Evolutionary conservation across 2,113 vertebrate genomes (phyloP).

Genomic region (Chionomys nivalis): DNA sequence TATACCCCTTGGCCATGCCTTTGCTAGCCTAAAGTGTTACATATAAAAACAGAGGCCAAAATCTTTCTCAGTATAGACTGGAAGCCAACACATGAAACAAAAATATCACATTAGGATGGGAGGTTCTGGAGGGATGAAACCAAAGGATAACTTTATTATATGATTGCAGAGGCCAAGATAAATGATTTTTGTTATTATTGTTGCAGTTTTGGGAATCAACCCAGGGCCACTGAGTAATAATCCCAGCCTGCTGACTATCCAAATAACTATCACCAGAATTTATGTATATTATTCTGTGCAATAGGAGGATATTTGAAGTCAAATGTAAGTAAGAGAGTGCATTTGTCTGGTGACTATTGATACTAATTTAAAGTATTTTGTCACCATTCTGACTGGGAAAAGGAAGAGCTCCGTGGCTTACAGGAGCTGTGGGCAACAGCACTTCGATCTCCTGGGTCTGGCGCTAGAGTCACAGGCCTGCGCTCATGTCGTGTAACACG

Average conservation of each 20-base stretch:
- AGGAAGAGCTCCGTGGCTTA: not conserved
- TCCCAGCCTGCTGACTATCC: not conserved
- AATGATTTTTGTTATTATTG: not conserved
- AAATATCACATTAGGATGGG: not conserved
- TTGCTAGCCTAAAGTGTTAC: conserved; percentile 34
- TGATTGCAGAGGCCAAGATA: not conserved
- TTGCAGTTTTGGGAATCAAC: too few relatives aligned
- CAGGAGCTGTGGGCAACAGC: not conserved
- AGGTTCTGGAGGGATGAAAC: not conserved
- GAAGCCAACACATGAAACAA: conserved; percentile 1
- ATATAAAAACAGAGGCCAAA: conserved; percentile 14
- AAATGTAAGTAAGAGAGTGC: not conserved
- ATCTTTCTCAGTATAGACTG: conserved; percentile 22
- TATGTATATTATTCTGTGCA: not conserved
- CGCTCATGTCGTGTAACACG: not conserved
- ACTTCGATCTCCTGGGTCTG: not conserved
- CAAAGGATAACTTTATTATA: not conserved
- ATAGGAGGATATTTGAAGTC: not conserved
- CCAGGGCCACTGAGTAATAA: not conserved
- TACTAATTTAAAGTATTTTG: conserved; percentile 28
- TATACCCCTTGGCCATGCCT: not conserved
- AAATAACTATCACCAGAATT: not conserved
- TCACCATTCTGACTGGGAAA: not conserved
- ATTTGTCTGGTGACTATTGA: conserved; percentile 5
- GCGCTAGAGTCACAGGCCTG: not conserved